Evolutionary conservation across 2,797 vertebrate genomes (phyloP).

Genomic region (Coregonus ussuriensis): DNA sequence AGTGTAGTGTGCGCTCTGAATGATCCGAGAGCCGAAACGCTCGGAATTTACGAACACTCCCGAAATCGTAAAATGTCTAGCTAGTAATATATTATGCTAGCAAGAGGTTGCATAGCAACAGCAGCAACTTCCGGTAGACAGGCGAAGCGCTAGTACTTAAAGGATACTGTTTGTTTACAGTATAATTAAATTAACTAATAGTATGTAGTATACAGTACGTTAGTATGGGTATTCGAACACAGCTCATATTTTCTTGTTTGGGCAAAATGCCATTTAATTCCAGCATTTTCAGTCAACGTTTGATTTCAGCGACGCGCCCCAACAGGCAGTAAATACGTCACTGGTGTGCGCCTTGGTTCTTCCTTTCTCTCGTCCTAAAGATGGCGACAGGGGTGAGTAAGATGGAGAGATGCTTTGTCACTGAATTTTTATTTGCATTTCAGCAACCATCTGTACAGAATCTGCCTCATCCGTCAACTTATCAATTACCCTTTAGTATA

Average conservation of each 20-base stretch:
- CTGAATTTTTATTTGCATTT: neutral
- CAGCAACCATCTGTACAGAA: conserved; percentile 59
- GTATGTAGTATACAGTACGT: too few relatives aligned
- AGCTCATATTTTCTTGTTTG: conserved; percentile 15
- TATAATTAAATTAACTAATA: too few relatives aligned
- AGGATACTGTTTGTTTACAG: too few relatives aligned
- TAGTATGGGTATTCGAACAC: too few relatives aligned
- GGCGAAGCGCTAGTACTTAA: too few relatives aligned
- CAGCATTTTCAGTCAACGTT: conserved; percentile 34
- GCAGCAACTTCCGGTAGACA: too few relatives aligned
- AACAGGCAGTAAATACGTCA: conserved; percentile 69
- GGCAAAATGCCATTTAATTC: neutral
- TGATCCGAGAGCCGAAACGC: too few relatives aligned
- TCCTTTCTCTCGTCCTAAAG: conserved; percentile 93
- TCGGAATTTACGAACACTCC: too few relatives aligned
- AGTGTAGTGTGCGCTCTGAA: too few relatives aligned
- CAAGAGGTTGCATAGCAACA: too few relatives aligned
- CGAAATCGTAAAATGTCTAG: too few relatives aligned
- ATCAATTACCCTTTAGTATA: fast-evolving
- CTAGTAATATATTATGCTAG: too few relatives aligned
- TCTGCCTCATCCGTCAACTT: conserved; percentile 61
- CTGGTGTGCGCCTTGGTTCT: conserved; percentile 70
- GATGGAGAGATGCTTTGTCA: conserved; percentile 56
- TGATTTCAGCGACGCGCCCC: conserved; percentile 41
- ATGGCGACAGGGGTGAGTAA: conserved; percentile 96